phyloP scores from a whole-genome alignment of 2,113 vertebrate species.

The Desmodus rotundus region DNA sequence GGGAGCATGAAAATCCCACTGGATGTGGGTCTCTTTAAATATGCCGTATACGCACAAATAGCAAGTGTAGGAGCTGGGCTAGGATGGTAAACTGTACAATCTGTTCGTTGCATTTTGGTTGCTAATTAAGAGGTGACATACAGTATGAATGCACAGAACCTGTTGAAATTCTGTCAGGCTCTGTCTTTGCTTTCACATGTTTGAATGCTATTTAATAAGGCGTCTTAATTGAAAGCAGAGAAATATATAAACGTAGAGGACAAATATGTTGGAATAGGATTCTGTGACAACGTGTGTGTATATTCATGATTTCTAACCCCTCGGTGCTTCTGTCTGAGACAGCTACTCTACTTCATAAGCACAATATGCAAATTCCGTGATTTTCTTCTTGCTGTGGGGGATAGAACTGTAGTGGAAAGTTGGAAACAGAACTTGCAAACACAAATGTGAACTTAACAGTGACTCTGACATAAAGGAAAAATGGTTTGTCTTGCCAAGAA shows the following conservation, averaged over 20 bases:
- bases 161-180: slow-evolving; percentile 83
- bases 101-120: slow-evolving; percentile 80
- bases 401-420: slow-evolving; percentile 63
- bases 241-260: slow-evolving; percentile 60
- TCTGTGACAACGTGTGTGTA: background rate
- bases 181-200: slow-evolving; percentile 77
- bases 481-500: slow-evolving; percentile 66
- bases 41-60: slow-evolving; percentile 70
- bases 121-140: slow-evolving; percentile 81
- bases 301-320: slow-evolving; percentile 61
- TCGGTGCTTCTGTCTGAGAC: slow-evolving; percentile 63
- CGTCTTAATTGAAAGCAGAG: slow-evolving; percentile 73
- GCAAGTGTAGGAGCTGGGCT: slow-evolving; percentile 74
- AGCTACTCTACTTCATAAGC: slow-evolving; percentile 55
- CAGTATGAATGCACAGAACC: slow-evolving; percentile 79
- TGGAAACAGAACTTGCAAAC: slow-evolving; percentile 74
- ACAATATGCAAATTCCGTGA: slow-evolving; percentile 69
- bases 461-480: slow-evolving; percentile 69
- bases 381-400: slow-evolving; percentile 62
- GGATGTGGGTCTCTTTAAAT: slow-evolving; percentile 72
- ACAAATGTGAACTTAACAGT: slow-evolving; percentile 70
- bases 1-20: slow-evolving; percentile 58
- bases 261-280: slow-evolving; percentile 67
- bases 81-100: slow-evolving; percentile 79
- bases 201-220: slow-evolving; percentile 81